Percentiles rank a stretch among this genome's conserved stretches.
Conservation (phyloP, 2,113 vertebrate species). For the Brachypodius melanocephalos region DNA sequence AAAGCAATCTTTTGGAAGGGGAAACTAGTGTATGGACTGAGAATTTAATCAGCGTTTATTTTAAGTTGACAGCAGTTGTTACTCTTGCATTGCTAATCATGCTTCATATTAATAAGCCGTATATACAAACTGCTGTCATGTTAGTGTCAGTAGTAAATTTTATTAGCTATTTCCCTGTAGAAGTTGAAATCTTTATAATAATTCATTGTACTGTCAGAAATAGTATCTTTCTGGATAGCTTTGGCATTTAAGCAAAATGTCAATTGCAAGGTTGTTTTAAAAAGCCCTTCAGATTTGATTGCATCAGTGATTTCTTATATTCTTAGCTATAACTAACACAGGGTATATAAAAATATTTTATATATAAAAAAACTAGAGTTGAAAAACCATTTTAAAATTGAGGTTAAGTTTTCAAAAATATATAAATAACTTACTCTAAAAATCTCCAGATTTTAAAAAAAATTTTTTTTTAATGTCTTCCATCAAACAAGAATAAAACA, state of each 20-base stretch:
- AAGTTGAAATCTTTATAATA: neutral
- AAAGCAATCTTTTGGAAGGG: neutral
- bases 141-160: neutral
- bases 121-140: neutral
- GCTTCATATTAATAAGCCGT: neutral
- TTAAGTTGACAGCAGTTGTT: neutral
- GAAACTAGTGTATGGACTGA: neutral
- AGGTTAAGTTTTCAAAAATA: neutral
- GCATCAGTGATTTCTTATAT: neutral
- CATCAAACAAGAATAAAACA: neutral
- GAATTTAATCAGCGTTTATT: neutral
- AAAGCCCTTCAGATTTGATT: neutral
- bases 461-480: too few relatives aligned
- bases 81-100: neutral
- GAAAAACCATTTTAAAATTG: neutral
- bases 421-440: neutral
- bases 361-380: neutral
- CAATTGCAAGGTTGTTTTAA: neutral
- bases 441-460: neutral
- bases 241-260: neutral
- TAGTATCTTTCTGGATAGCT: neutral
- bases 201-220: neutral
- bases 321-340: neutral
- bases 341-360: neutral
- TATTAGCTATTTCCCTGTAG: neutral